Evolutionary conservation across 1,140 invertebrate species (phyloP).

Genomic region (Varroa destructor): DNA sequence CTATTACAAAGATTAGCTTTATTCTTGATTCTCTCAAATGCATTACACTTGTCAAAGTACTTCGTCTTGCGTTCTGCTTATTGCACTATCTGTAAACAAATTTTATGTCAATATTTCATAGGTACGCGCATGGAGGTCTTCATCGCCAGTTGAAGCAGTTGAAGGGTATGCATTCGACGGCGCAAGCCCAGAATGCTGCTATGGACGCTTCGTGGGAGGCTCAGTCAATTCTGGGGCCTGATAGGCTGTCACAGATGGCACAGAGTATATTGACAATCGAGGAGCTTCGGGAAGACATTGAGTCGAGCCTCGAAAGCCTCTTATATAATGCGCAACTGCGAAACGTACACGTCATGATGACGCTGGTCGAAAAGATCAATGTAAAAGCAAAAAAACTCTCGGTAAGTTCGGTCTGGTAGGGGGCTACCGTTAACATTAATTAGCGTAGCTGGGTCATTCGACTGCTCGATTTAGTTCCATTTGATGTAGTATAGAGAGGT

Average conservation of each 20-base stretch:
- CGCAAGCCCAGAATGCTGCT: conserved; percentile 9
- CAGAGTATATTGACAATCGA: conserved; percentile 39
- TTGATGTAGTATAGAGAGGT: too few species aligned
- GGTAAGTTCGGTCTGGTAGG: not conserved
- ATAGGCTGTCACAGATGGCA: conserved; percentile 53
- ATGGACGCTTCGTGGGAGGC: conserved; percentile 34
- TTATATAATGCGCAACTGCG: conserved; percentile 41
- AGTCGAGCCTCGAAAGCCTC: conserved; percentile 31
- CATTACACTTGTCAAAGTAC: too few species aligned
- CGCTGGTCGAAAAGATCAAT: conserved; percentile 62
- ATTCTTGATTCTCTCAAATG: too few species aligned
- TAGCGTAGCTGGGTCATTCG: too few species aligned
- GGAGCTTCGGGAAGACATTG: conserved; percentile 35
- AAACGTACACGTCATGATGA: conserved; percentile 56
- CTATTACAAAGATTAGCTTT: too few species aligned
- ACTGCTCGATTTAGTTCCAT: too few species aligned
- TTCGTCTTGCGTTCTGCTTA: too few species aligned
- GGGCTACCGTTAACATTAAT: too few species aligned
- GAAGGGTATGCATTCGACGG: conserved; percentile 48
- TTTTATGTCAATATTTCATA: conserved; percentile 35
- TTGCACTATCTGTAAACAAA: too few species aligned
- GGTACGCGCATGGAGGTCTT: conserved; percentile 69
- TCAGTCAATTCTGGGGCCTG: conserved; percentile 36
- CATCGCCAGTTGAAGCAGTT: conserved; percentile 66
- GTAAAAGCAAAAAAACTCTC: conserved; percentile 44